phyloP scores from a whole-genome alignment of 2,888 invertebrate species.

The Amaurobius ferox region DNA sequence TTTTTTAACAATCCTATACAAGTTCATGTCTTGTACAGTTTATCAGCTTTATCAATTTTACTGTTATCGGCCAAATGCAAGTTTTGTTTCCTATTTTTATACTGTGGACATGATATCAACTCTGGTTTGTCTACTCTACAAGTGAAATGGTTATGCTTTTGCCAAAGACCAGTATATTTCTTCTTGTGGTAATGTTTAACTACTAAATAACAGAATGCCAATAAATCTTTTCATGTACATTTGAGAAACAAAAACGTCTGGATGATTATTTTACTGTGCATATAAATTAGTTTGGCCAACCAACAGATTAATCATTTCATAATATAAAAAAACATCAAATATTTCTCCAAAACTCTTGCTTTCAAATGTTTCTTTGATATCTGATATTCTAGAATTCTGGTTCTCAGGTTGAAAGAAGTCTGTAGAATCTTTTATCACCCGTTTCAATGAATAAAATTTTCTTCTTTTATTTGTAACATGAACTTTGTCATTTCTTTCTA shows the following conservation, averaged over 20 bases:
- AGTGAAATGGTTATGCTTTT: conserved; percentile 14
- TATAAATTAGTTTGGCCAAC: conserved; percentile 1
- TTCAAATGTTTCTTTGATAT: not conserved
- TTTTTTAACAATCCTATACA: not conserved
- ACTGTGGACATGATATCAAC: conserved; percentile 14
- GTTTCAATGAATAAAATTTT: no score
- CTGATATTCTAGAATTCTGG: not conserved
- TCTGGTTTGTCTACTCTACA: no score
- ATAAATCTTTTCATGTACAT: conserved; percentile 9
- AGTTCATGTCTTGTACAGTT: conserved; percentile 22
- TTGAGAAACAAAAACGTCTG: not conserved
- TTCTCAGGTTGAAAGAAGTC: not conserved
- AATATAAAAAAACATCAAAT: not conserved
- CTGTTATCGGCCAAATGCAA: conserved; percentile 27
- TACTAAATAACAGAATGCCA: not conserved
- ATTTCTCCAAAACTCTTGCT: not conserved
- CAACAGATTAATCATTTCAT: not conserved
- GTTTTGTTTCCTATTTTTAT: conserved; percentile 31
- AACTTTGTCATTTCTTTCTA: not conserved
- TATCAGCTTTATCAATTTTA: conserved; percentile 24
- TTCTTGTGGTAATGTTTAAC: conserved; percentile 15
- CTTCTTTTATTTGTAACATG: not conserved
- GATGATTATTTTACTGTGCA: conserved; percentile 20
- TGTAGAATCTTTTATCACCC: not conserved
- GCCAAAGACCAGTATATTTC: conserved; percentile 32